Evolutionary conservation across 2,113 vertebrate genomes (phyloP).

Genomic region (Tetrax tetrax): DNA sequence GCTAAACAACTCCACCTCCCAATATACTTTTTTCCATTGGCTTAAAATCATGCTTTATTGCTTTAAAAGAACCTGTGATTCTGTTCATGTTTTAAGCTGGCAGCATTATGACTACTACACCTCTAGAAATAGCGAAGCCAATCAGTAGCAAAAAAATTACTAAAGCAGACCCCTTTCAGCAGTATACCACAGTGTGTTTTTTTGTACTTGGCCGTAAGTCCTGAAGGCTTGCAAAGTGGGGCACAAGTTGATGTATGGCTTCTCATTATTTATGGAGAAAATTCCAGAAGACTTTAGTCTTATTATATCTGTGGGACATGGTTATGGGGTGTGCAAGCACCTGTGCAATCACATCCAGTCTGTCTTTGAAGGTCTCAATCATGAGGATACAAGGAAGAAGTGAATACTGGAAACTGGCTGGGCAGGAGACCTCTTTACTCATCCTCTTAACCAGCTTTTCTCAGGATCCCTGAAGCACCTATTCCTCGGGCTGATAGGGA

Average conservation of each 20-base stretch:
- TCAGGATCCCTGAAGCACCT: not conserved
- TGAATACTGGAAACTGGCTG: not conserved
- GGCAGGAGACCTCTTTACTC: not conserved
- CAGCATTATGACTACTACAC: not conserved
- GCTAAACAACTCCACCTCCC: not conserved
- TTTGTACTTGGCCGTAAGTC: not conserved
- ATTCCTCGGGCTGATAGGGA: not conserved
- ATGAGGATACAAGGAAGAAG: not conserved
- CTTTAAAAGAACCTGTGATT: not conserved
- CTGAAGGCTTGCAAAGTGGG: not conserved
- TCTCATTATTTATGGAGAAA: not conserved
- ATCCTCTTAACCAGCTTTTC: not conserved
- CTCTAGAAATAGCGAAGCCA: not conserved
- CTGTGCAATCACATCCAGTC: not conserved
- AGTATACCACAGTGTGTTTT: rapidly evolving
- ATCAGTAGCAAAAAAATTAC: not conserved
- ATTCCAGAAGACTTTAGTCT: not conserved
- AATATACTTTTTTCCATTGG: not conserved
- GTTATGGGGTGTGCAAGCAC: not conserved
- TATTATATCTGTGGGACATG: not conserved
- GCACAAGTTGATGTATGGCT: not conserved
- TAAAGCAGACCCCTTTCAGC: not conserved
- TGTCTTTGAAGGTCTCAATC: not conserved
- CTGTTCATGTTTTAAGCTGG: not conserved
- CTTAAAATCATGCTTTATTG: not conserved